These are phyloP conservation scores for Cynocephalus volans DNA, from an alignment of 2,113 vertebrate genomes.

Conservation along the genomic window DNA sequence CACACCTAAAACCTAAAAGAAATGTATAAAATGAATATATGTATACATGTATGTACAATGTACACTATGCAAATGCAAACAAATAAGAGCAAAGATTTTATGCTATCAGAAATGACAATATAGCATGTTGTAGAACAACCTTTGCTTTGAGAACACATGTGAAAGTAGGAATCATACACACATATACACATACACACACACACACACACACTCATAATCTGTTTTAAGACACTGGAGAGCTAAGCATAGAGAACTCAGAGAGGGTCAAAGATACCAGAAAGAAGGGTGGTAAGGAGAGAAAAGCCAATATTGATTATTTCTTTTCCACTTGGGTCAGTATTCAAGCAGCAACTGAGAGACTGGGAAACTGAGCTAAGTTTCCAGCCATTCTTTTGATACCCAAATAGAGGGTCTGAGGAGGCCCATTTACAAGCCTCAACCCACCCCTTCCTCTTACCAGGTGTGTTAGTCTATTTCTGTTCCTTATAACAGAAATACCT, in stretches of 20 bases:
- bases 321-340: constrained; percentile 43
- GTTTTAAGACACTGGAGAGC: not conserved
- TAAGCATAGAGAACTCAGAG: not conserved
- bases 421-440: too few relatives aligned
- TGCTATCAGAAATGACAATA: not conserved
- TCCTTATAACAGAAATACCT: too few relatives aligned
- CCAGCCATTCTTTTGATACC: not conserved
- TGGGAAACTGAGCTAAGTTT: not conserved
- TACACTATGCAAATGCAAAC: not conserved
- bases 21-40: not conserved
- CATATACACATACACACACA: not conserved
- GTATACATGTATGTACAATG: not conserved
- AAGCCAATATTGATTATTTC: not conserved
- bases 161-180: not conserved
- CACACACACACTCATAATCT: not conserved
- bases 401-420: too few relatives aligned
- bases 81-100: not conserved
- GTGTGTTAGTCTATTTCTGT: too few relatives aligned
- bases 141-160: constrained; percentile 14
- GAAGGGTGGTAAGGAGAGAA: not conserved
- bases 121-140: not conserved
- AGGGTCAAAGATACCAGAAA: not conserved
- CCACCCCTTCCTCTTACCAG: too few relatives aligned
- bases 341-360: not conserved
- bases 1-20: not conserved